Evolutionary conservation across 1,140 invertebrate species (phyloP).

Genomic region (Cepaea nemoralis): DNA sequence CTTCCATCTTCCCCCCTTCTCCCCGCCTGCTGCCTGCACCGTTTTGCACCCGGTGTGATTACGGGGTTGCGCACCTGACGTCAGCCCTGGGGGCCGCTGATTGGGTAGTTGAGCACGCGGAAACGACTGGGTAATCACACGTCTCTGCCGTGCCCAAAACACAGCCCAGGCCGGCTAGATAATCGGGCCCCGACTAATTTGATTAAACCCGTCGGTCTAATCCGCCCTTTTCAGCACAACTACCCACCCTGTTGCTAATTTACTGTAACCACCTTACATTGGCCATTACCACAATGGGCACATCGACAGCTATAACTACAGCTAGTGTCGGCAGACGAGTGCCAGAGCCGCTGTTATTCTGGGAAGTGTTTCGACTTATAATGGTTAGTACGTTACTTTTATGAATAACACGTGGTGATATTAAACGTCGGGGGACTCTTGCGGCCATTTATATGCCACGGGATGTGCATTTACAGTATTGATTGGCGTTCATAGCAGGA

Average conservation of each 20-base stretch:
- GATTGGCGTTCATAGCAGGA: no score
- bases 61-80: conserved; percentile 25
- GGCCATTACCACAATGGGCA: neutral
- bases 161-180: conserved; percentile 20
- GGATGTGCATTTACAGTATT: no score
- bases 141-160: neutral
- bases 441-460: no score
- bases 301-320: neutral
- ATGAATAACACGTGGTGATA: no score
- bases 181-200: conserved; percentile 29
- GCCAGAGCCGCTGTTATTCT: neutral
- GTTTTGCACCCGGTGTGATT: conserved; percentile 21
- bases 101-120: conserved; percentile 13
- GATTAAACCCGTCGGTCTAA: conserved; percentile 23
- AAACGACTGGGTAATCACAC: conserved; percentile 30
- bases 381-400: no score
- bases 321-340: neutral
- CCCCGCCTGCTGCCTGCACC: neutral
- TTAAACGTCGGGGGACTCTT: no score
- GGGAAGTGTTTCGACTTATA: neutral
- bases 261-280: neutral
- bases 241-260: conserved; percentile 16
- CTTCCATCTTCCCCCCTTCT: neutral
- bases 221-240: neutral
- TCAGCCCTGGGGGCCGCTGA: conserved; percentile 12